These are phyloP conservation scores for Dendrocopos noguchii DNA, from an alignment of 2,113 vertebrate genomes.

Conservation along the genomic window DNA sequence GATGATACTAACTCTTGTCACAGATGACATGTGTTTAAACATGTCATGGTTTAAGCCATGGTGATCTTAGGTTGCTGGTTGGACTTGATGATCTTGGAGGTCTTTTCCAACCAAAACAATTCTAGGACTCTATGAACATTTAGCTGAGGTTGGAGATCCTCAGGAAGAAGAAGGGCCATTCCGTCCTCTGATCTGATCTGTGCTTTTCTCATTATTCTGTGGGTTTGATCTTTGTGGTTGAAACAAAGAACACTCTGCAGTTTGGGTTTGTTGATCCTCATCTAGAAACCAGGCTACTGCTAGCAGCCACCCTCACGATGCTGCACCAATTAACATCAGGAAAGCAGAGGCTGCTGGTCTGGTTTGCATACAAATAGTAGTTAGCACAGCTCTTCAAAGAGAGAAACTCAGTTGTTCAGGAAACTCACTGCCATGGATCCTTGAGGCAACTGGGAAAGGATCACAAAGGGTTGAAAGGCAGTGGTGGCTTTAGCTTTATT, in stretches of 20 bases:
- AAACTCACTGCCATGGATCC: slow-evolving; percentile 53
- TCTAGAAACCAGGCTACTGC: slow-evolving; percentile 72
- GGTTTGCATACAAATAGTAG: slow-evolving; percentile 70
- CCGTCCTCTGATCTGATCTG: slow-evolving; percentile 53
- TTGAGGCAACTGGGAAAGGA: slow-evolving; percentile 18
- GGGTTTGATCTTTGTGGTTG: slow-evolving; percentile 69
- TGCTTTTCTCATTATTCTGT: slow-evolving; percentile 64
- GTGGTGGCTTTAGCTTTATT: slow-evolving; percentile 3
- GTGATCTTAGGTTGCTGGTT: no score
- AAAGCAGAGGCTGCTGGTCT: slow-evolving; percentile 74
- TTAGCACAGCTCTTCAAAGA: slow-evolving; percentile 66
- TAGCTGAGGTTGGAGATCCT: slow-evolving; percentile 49
- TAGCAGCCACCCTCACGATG: slow-evolving; percentile 51
- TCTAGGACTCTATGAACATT: background rate
- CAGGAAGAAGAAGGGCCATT: slow-evolving; percentile 47
- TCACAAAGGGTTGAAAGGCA: slow-evolving; percentile 1
- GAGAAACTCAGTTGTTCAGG: slow-evolving; percentile 42
- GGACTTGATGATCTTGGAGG: no score
- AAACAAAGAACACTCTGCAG: slow-evolving; percentile 60
- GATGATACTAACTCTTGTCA: slow-evolving; percentile 53
- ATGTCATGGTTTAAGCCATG: no score
- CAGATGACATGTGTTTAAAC: background rate
- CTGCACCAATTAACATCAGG: slow-evolving; percentile 76
- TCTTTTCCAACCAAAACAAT: no score
- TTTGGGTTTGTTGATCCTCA: slow-evolving; percentile 73